Evolutionary conservation across 2,888 invertebrate genomes (phyloP).

Genomic region (Teleiodes luculella): DNA sequence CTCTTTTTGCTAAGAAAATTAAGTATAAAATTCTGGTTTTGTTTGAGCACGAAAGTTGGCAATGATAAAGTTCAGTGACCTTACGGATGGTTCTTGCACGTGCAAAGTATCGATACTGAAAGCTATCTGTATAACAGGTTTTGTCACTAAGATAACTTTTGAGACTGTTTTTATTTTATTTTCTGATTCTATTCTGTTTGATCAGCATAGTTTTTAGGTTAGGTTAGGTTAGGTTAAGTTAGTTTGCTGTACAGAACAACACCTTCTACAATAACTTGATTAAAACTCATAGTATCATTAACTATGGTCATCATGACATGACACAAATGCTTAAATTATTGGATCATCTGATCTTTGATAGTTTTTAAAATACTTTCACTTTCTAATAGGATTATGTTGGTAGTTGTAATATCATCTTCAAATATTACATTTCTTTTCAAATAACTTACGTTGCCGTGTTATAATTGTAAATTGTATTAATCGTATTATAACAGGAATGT

Average conservation of each 20-base stretch:
- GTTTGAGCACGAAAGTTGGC: constrained; percentile 3
- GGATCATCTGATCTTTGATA: too few relatives aligned
- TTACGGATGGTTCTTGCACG: constrained; percentile 1
- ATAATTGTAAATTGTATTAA: not conserved
- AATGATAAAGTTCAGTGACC: not conserved
- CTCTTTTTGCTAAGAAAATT: not conserved
- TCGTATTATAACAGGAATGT: not conserved
- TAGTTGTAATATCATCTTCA: too few relatives aligned
- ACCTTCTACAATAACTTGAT: too few relatives aligned
- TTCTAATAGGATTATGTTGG: too few relatives aligned
- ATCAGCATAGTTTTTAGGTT: too few relatives aligned
- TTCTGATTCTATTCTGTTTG: too few relatives aligned
- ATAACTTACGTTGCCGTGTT: not conserved
- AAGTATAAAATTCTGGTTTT: not conserved
- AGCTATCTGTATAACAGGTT: not conserved
- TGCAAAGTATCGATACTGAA: not conserved
- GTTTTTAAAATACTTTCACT: too few relatives aligned
- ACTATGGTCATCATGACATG: too few relatives aligned
- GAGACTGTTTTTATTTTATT: not conserved
- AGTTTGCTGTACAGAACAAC: not conserved
- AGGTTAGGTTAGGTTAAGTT: too few relatives aligned
- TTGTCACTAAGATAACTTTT: not conserved
- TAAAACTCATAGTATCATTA: too few relatives aligned
- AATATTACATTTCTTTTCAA: too few relatives aligned
- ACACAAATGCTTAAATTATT: too few relatives aligned